Base-by-base conservation (phyloP, 2,113 vertebrate species). In the Muntiacus reevesi region DNA sequence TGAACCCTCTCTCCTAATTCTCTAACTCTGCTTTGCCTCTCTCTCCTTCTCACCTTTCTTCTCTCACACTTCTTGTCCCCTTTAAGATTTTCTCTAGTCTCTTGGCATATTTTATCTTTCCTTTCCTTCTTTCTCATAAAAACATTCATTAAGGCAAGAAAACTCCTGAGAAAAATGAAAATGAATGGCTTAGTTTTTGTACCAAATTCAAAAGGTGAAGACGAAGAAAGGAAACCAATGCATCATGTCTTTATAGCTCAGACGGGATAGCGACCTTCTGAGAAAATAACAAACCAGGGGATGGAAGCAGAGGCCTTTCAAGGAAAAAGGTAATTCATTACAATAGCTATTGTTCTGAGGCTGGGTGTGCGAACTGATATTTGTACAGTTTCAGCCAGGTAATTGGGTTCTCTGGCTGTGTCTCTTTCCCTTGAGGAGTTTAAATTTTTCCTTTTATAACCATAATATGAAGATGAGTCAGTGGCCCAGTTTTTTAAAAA, bases 141-240 rank as follows among this genome's bases (percentile, higher is more conserved):
- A 64, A 43, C 27, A 57, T 60, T 81, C 91, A 62, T 60, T 47
- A 95, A 97, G 78, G 79, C 86, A 21, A 52, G 62, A 79, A 79
- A 95, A 76, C 50, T 87, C 85, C 64, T 59, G 85, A 97, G 94
- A 83, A 98, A 82, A 59, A 45, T 76, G 79, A 45, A 97, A 97
- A 97, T 23, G 71, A 85, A 96, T 12, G 62, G 27, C 59, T 95
- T 85, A 47, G 81, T 92, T 59, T 96, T 52, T 79, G 33, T 47
- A 74, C 59, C 36, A n/a, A 95, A 87, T 81, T 94, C 74, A 52
- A 54, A 87, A 97, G 74, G 64, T 52, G 6, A 40, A n/a, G 17
- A 15, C 11, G n/a, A 87, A 74, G 62, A 25, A 54, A 86, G 74
- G 71, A 93, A 25, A 57, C 28, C 33, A 3, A 50, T 28, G 30